phyloP scores from a whole-genome alignment of 1,140 invertebrate genomes.

The Acromyrmex echinatior region DNA sequence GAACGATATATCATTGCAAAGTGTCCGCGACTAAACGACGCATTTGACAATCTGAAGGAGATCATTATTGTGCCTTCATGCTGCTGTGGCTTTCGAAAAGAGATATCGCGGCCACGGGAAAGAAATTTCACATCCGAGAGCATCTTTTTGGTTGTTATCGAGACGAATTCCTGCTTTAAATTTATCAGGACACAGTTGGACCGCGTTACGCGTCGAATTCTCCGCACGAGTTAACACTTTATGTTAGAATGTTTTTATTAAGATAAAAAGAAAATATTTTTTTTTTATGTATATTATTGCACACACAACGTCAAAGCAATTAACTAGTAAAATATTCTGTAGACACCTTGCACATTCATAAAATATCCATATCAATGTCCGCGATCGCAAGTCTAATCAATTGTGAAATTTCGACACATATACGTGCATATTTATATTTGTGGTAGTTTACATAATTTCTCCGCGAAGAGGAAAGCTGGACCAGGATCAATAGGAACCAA shows the following conservation, averaged over 20 bases:
- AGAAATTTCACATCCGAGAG: slow-evolving; percentile 53
- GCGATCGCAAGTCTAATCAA: background rate
- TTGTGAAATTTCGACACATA: slow-evolving; percentile 34
- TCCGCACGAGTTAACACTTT: background rate
- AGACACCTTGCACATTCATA: background rate
- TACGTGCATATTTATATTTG: slow-evolving; percentile 13
- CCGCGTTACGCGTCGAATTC: background rate
- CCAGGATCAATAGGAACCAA: slow-evolving; percentile 34
- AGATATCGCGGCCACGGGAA: slow-evolving; percentile 30
- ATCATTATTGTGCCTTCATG: slow-evolving; percentile 32
- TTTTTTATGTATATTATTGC: background rate
- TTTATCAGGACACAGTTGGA: background rate
- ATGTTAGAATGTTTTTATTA: background rate
- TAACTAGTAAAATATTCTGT: background rate
- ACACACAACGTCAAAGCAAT: background rate
- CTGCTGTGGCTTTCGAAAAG: slow-evolving; percentile 7
- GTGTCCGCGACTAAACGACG: slow-evolving; percentile 69
- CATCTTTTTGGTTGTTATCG: slow-evolving; percentile 47
- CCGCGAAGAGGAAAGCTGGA: slow-evolving; percentile 35
- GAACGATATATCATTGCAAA: slow-evolving; percentile 72
- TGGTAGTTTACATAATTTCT: slow-evolving; percentile 62
- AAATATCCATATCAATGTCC: background rate
- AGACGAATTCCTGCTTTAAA: slow-evolving; percentile 24
- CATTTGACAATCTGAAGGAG: slow-evolving; percentile 26
- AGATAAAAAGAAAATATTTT: background rate